Conservation (phyloP, 1,140 invertebrate genomes). For the Coptotermes formosanus region DNA sequence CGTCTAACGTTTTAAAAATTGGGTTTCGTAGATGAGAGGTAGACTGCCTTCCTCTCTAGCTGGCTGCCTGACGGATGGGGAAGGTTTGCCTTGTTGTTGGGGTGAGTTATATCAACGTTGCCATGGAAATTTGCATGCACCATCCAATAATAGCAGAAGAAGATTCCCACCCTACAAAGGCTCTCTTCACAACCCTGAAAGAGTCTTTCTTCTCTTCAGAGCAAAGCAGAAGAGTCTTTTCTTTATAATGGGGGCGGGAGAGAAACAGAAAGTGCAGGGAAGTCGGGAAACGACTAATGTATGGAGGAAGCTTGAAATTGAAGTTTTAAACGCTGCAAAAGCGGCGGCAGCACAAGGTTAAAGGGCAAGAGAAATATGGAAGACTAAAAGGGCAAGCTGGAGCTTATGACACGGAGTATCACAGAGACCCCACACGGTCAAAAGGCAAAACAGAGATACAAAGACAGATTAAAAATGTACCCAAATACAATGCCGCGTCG, state of each 20-base stretch:
- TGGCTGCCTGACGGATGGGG: not conserved
- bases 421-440: not conserved
- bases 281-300: slow-evolving; percentile 21
- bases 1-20: not conserved
- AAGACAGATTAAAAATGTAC: not conserved
- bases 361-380: slow-evolving; percentile 20
- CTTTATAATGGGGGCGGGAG: not conserved
- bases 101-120: slow-evolving; percentile 43
- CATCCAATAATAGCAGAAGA: slow-evolving; percentile 28
- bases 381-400: not conserved
- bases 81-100: not conserved
- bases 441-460: not conserved
- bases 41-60: not conserved
- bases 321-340: slow-evolving; percentile 31
- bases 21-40: not conserved
- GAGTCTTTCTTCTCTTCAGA: slow-evolving; percentile 25
- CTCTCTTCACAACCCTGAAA: slow-evolving; percentile 30
- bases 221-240: not conserved
- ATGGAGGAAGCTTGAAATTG: slow-evolving; percentile 34
- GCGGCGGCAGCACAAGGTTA: slow-evolving; percentile 22
- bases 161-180: slow-evolving; percentile 22
- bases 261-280: not conserved
- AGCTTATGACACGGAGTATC: not conserved
- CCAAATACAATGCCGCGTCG: too few species aligned
- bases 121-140: slow-evolving; percentile 57